Percentiles rank a stretch among this genome's conserved stretches.
Evolutionary conservation across 2,797 vertebrate species (phyloP).

Genomic region (Artibeus lituratus): DNA sequence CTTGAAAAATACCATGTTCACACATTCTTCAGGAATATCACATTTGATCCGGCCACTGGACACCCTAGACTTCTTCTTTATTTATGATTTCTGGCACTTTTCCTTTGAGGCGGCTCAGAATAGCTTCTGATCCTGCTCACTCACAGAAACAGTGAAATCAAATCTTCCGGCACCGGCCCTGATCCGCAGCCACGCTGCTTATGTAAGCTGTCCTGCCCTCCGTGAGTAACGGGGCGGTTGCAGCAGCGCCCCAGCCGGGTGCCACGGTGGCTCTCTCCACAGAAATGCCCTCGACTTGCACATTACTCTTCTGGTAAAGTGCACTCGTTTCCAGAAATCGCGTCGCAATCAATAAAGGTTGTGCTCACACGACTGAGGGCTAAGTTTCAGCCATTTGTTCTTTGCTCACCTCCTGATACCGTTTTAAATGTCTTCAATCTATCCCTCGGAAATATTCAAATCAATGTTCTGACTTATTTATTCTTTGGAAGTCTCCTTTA

Average conservation of each 20-base stretch:
- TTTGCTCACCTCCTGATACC: slow-evolving; percentile 22
- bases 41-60: slow-evolving; percentile 64
- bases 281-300: background rate
- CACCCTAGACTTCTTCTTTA: slow-evolving; percentile 58
- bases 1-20: slow-evolving; percentile 52
- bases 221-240: background rate
- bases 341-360: slow-evolving; percentile 11
- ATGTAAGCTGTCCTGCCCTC: slow-evolving; percentile 40
- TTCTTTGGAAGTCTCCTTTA: slow-evolving; percentile 46
- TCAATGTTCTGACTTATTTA: slow-evolving; percentile 61
- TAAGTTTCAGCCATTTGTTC: slow-evolving; percentile 37
- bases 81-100: slow-evolving; percentile 69
- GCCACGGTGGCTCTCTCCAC: background rate
- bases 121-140: slow-evolving; percentile 65
- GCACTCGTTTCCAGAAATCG: slow-evolving; percentile 55
- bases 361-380: background rate
- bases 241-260: background rate
- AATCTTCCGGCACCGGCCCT: slow-evolving; percentile 48
- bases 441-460: slow-evolving; percentile 31
- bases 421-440: slow-evolving; percentile 54
- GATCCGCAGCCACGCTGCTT: background rate
- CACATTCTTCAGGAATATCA: slow-evolving; percentile 43
- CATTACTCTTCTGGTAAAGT: slow-evolving; percentile 35
- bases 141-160: slow-evolving; percentile 61
- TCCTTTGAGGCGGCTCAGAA: slow-evolving; percentile 67